phyloP scores from a whole-genome alignment of 2,113 vertebrate genomes.

The Ondatra zibethicus region DNA sequence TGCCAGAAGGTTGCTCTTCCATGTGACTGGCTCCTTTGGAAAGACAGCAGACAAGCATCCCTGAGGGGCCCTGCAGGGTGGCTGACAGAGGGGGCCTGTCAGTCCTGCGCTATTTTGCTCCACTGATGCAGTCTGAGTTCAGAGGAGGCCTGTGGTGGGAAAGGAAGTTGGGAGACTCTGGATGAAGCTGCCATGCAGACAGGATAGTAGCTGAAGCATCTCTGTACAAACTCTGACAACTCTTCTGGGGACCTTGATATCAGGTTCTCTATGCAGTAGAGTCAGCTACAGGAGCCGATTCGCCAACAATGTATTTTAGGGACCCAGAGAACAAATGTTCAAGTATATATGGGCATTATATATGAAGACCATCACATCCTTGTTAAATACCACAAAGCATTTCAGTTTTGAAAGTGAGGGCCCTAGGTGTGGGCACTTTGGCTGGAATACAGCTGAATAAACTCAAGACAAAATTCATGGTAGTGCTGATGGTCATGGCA shows the following conservation, averaged over 20 bases:
- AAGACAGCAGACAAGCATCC: not conserved
- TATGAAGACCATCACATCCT: fast-evolving
- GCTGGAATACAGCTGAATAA: not conserved
- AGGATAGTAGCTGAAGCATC: not conserved
- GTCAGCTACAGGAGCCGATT: not conserved
- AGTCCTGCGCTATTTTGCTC: fast-evolving
- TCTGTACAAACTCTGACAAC: fast-evolving
- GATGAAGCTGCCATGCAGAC: fast-evolving
- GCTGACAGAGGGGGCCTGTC: not conserved
- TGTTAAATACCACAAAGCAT: fast-evolving
- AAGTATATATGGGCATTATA: fast-evolving
- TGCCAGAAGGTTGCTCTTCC: not conserved
- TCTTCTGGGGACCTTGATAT: not conserved
- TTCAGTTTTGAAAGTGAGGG: fast-evolving
- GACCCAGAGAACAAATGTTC: fast-evolving
- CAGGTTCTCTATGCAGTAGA: not conserved
- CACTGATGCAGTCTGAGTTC: not conserved
- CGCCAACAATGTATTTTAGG: fast-evolving
- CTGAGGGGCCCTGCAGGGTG: fast-evolving
- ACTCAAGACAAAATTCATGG: not conserved
- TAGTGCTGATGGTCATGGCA: not conserved
- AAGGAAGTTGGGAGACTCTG: not conserved
- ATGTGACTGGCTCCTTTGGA: fast-evolving
- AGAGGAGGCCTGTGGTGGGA: fast-evolving
- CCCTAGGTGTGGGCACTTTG: fast-evolving